Evolutionary conservation across 2,888 invertebrate species (phyloP).

Genomic region (Apamea monoglypha): DNA sequence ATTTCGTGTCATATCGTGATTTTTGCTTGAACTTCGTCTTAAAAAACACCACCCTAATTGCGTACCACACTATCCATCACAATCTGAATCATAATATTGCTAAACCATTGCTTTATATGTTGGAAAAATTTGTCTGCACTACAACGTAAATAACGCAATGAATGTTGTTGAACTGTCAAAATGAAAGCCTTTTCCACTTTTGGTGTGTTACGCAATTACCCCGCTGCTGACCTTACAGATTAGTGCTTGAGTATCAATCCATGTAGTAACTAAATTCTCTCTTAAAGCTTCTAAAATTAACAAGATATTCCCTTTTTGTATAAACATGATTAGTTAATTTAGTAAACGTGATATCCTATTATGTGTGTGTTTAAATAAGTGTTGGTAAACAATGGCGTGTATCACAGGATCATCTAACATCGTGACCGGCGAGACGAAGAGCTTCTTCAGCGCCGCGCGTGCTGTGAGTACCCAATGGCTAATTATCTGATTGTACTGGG

Average conservation of each 20-base stretch:
- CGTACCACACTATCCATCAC: too few relatives aligned
- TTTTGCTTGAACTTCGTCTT: not conserved
- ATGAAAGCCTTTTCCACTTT: too few relatives aligned
- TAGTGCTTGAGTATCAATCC: too few relatives aligned
- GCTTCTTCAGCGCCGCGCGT: conserved; percentile 97
- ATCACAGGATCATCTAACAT: conserved; percentile 95
- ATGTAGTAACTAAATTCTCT: too few relatives aligned
- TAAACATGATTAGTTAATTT: conserved; percentile 22
- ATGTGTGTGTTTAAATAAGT: conserved; percentile 41
- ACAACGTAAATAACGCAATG: too few relatives aligned
- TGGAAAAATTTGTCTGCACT: too few relatives aligned
- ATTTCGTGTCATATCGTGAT: not conserved
- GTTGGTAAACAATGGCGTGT: conserved; percentile 79
- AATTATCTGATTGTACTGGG: conserved; percentile 56
- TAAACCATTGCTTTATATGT: too few relatives aligned
- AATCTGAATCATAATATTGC: too few relatives aligned
- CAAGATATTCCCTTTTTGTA: not conserved
- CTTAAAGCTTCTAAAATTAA: not conserved
- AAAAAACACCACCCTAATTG: too few relatives aligned
- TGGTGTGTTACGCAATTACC: too few relatives aligned
- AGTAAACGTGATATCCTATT: conserved; percentile 34
- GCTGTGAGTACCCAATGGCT: conserved; percentile 92
- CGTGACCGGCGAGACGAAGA: conserved; percentile 97
- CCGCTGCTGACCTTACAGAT: too few relatives aligned
- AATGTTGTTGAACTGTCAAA: too few relatives aligned